A percentile compares a stretch with the other conserved stretches of the same genome.
These are phyloP conservation scores for Vicugna pacos DNA, from an alignment of 2,113 vertebrate genomes.

Conservation along the genomic window DNA sequence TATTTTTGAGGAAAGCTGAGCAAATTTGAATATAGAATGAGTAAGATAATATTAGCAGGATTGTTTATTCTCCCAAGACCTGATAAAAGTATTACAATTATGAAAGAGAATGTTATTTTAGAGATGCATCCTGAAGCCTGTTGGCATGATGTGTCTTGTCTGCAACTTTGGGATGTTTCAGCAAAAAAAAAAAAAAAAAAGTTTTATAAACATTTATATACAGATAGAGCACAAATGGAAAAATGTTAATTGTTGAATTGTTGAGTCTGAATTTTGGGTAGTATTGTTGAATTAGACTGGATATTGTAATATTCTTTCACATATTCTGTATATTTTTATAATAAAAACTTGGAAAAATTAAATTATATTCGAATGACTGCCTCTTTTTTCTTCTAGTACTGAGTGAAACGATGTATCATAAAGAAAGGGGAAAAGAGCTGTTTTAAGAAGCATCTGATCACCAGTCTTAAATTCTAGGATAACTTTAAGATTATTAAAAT, in stretches of 20 bases:
- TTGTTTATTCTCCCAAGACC: not conserved
- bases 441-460: not conserved
- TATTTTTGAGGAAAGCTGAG: not conserved
- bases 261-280: not conserved
- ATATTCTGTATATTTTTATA: not conserved
- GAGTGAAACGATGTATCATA: not conserved
- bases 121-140: not conserved
- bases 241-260: not conserved
- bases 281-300: not conserved
- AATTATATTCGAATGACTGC: not conserved
- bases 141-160: not conserved
- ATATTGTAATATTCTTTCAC: not conserved
- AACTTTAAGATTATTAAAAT: not conserved
- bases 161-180: not conserved
- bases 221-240: not conserved
- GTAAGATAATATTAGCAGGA: not conserved
- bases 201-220: not conserved
- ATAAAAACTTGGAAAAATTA: not conserved
- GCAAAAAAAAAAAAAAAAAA: not conserved
- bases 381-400: not conserved
- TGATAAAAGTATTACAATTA: not conserved
- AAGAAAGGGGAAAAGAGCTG: not conserved
- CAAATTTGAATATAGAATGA: not conserved
- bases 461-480: not conserved
- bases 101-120: constrained; percentile 22